Evolutionary conservation across 2,113 vertebrate species (phyloP).

Genomic region (Sinocyclocheilus anshuiensis): DNA sequence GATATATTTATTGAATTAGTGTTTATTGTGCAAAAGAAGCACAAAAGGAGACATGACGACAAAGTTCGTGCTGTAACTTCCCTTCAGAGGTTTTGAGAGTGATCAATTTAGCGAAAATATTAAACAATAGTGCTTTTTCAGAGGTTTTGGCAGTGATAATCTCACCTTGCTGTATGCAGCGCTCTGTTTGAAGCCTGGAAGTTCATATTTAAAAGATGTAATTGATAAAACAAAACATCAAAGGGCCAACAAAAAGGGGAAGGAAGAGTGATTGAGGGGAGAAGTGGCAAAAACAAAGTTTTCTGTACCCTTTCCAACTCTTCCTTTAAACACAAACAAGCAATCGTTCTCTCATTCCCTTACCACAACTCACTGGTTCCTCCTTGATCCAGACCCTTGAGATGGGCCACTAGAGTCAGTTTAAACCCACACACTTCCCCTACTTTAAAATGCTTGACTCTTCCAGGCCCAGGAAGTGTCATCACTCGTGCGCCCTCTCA

Average conservation of each 20-base stretch:
- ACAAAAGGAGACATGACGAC: neutral
- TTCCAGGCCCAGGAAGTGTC: constrained; percentile 24
- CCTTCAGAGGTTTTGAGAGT: neutral
- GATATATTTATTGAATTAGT: constrained; percentile 21
- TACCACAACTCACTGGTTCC: neutral
- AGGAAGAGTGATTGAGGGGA: neutral
- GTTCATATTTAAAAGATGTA: constrained; percentile 21
- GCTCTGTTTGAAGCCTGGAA: constrained; percentile 4
- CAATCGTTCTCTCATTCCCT: neutral
- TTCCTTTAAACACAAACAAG: neutral
- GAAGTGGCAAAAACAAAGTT: neutral
- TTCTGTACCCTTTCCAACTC: neutral
- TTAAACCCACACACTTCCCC: constrained; percentile 47
- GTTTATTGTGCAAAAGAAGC: neutral
- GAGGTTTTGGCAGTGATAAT: neutral
- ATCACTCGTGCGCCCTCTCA: constrained; percentile 42
- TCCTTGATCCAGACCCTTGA: constrained; percentile 26
- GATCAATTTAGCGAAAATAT: neutral
- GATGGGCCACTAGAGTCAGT: constrained; percentile 43
- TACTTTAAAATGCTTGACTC: constrained; percentile 40
- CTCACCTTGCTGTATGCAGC: neutral
- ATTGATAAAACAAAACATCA: constrained; percentile 45
- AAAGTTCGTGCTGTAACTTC: neutral
- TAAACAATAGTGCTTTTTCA: neutral
- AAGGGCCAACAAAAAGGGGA: neutral